Base-by-base conservation (phyloP, 2,113 vertebrate genomes). In the Dipodomys spectabilis region DNA sequence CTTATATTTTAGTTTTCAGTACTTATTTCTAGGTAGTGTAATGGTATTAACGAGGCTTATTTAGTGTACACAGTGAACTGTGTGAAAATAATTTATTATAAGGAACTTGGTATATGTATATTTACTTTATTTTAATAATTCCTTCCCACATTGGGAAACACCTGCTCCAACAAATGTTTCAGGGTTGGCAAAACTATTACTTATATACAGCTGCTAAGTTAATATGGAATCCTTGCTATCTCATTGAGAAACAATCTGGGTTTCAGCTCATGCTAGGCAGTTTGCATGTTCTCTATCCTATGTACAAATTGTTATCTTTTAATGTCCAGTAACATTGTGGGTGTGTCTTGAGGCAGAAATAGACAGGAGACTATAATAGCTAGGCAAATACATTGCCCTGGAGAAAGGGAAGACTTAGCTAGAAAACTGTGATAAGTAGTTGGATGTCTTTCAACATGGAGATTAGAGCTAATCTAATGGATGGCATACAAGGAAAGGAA, bases 361-460 rank as follows among this genome's bases (percentile, higher is more conserved):
- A 97, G 91, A 95, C 86, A 95, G 97, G 93, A 88, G 78, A 65
- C 82, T 90, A 84, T 96, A 95, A 96, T 96, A 97, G 95, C 90
- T 95, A 96, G 94, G 84, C 53, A 97, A 94, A 96, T 88, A 96
- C 83, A 49, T 53, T 92, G 85, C 90, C 93, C 71, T 90, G 62
- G 88, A 91, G 95, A 94, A 95, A 84, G 74, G 93, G 67, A 86
- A 95, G 68, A 94, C 86, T 95, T 97, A 96, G 85, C 77, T 92
- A 72, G 90, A 95, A 84, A 92, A 86, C 85, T 96, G 86, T 82
- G 57, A 72, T 96, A 81, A 93, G 83, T 73, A 96, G 39, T 78
- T 95, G 35, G 23, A 90, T 95, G 39, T 91, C 96, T 95, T 97
- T 74, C 72, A 84, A 92, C 87, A 86, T 92, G 92, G 93, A 92